A percentile compares a stretch with the other conserved stretches of the same genome.
Conservation (phyloP, 30 jellyfish, hydroid and myxozoan genomes). For the Aurelia sp. region DNA sequence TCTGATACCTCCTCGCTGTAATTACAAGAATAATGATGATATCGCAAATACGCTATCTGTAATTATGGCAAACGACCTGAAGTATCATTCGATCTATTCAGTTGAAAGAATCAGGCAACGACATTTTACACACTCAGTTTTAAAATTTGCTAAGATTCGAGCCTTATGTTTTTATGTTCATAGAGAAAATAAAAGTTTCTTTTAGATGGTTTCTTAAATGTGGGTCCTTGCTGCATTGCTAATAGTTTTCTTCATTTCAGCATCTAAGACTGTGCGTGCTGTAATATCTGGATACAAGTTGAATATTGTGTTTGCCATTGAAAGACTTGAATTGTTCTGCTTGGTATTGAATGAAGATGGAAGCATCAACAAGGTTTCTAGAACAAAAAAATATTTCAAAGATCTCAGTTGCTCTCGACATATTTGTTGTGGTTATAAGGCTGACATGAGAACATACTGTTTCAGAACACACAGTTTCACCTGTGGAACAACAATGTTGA, state of each 20-base stretch:
- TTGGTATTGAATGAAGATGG: constrained; percentile 25
- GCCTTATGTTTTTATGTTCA: no score
- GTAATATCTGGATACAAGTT: not conserved
- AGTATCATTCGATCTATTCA: no score
- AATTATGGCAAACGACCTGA: no score
- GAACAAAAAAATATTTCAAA: not conserved
- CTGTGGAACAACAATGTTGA: not conserved
- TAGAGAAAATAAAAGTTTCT: no score
- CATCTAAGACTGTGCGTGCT: not conserved
- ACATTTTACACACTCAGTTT: no score
- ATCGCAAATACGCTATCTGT: no score
- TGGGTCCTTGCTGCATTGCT: no score
- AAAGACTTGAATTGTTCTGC: constrained; percentile 6
- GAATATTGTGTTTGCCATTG: not conserved
- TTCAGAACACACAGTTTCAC: not conserved
- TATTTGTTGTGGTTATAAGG: constrained; percentile 18
- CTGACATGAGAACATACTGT: constrained; percentile 16
- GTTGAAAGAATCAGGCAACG: no score
- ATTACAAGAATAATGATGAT: no score
- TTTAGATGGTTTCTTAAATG: no score
- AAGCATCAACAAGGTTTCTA: not conserved
- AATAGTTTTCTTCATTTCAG: not conserved
- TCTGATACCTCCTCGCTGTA: no score
- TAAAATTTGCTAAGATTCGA: no score
- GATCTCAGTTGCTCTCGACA: constrained; percentile 12